A percentile compares a stretch with the other conserved stretches of the same genome.
These are phyloP conservation scores for Eilema caniola DNA, from an alignment of 2,888 invertebrate species.

Conservation along the genomic window DNA sequence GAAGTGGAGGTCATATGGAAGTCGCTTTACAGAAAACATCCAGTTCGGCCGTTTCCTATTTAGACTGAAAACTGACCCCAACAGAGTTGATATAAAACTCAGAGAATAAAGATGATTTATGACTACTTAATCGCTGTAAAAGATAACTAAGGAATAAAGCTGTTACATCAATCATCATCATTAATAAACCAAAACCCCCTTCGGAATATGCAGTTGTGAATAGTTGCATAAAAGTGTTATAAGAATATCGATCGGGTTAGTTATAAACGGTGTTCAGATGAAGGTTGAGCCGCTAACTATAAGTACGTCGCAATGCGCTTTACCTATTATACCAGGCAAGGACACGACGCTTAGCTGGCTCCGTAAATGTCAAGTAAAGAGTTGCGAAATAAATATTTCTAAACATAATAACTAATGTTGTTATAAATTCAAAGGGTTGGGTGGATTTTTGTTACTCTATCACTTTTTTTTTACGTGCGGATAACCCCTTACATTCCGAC, in stretches of 20 bases:
- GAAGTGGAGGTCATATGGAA: too few species aligned
- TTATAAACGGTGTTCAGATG: conserved; percentile 1
- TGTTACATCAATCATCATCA: too few species aligned
- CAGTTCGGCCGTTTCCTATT: too few species aligned
- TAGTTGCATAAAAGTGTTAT: background rate
- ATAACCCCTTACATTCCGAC: too few species aligned
- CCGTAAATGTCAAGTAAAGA: background rate
- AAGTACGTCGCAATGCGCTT: background rate
- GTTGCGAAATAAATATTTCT: background rate
- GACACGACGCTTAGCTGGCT: background rate
- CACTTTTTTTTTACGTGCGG: too few species aligned
- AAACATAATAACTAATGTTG: background rate
- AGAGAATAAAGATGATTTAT: too few species aligned
- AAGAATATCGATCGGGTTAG: conserved; percentile 2
- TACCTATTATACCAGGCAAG: background rate
- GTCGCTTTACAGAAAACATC: too few species aligned
- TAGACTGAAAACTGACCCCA: too few species aligned
- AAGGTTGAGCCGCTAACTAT: background rate
- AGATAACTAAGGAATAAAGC: too few species aligned
- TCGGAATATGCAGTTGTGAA: background rate
- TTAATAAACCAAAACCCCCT: too few species aligned
- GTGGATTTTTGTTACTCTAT: background rate
- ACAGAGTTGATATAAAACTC: too few species aligned
- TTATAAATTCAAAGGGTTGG: background rate
- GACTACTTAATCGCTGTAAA: too few species aligned